Conservation (phyloP, 1,140 invertebrate genomes). For the Akabosia matsudoensis region DNA sequence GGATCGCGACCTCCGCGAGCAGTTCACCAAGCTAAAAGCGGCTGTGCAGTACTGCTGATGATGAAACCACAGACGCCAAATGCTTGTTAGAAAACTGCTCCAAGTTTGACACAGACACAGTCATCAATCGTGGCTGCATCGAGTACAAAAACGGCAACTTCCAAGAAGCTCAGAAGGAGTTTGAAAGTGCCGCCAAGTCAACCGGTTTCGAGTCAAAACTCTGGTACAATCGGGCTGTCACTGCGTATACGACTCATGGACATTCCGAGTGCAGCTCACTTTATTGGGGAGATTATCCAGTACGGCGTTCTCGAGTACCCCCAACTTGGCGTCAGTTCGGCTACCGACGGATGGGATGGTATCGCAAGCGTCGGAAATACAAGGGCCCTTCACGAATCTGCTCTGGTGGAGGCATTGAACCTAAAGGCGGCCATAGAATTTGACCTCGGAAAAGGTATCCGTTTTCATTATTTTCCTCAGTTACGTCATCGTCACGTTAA, state of each 20-base stretch:
- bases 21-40: constrained; percentile 19
- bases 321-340: background rate
- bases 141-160: constrained; percentile 26
- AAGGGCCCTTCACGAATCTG: background rate
- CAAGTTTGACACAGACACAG: constrained; percentile 1
- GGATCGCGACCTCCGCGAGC: background rate
- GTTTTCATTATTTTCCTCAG: background rate
- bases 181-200: background rate
- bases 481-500: background rate
- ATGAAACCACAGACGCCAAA: constrained; percentile 16
- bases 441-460: background rate
- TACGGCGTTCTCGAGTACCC: constrained; percentile 6
- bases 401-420: constrained; percentile 8
- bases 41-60: constrained; percentile 12
- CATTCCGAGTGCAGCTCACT: constrained; percentile 15
- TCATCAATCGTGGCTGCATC: background rate
- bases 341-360: background rate
- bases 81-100: background rate
- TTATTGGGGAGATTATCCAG: constrained; percentile 13
- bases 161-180: background rate
- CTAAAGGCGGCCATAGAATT: constrained; percentile 17
- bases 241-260: background rate
- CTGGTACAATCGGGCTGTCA: constrained; percentile 22
- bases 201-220: background rate
- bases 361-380: constrained; percentile 10